Conservation (phyloP, 2,797 vertebrate species). For the Graptemys geographica region DNA sequence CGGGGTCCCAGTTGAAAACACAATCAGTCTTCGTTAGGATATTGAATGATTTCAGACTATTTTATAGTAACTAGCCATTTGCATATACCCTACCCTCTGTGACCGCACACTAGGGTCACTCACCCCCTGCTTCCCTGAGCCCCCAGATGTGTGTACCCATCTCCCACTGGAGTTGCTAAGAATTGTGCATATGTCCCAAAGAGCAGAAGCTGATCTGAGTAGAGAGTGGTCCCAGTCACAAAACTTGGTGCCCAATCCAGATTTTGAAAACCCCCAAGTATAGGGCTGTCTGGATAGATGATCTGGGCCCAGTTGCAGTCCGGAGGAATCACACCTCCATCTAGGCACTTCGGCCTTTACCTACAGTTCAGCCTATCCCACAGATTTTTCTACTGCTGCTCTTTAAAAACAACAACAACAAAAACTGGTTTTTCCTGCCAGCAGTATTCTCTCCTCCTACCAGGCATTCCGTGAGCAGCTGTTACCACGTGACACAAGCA, state of each 20-base stretch:
- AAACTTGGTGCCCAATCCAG: neutral
- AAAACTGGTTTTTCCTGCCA: neutral
- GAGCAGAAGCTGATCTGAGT: neutral
- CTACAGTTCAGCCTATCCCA: neutral
- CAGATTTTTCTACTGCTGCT: neutral
- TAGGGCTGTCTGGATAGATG: neutral
- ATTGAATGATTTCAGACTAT: neutral
- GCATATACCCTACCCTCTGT: rapidly evolving
- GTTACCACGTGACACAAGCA: neutral
- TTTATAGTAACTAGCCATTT: rapidly evolving
- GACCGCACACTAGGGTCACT: neutral
- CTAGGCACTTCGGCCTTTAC: neutral
- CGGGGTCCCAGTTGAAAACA: neutral
- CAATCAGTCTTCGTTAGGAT: neutral
- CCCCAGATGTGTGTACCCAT: neutral
- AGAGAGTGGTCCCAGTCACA: neutral
- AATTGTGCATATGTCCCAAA: neutral
- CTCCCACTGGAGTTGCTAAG: neutral
- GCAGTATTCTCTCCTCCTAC: neutral
- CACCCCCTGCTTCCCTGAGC: too few relatives aligned
- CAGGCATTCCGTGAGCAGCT: neutral
- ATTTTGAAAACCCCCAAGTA: neutral
- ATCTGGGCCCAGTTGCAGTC: neutral
- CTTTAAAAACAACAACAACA: neutral
- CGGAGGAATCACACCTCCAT: neutral